These are phyloP conservation scores for Scaptomyza reducta DNA, from an alignment of 2,888 invertebrate genomes.

Conservation along the genomic window DNA sequence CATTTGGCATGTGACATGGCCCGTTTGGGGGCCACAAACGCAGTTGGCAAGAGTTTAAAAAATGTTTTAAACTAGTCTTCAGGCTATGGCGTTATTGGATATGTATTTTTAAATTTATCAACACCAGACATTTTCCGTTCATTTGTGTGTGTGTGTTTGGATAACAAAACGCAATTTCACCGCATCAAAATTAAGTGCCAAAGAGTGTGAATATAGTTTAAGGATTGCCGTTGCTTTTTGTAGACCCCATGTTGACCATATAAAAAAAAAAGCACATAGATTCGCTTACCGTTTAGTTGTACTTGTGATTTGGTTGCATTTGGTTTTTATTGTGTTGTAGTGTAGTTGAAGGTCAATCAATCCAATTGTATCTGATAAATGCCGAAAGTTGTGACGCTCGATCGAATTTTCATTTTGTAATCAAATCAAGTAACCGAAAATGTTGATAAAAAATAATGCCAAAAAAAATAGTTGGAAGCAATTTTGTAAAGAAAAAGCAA, in stretches of 20 bases:
- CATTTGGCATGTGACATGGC: background rate
- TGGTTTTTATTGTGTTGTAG: slow-evolving; percentile 33
- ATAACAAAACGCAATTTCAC: slow-evolving; percentile 49
- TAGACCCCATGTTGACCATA: slow-evolving; percentile 3
- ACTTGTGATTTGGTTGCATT: slow-evolving; percentile 28
- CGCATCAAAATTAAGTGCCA: slow-evolving; percentile 46
- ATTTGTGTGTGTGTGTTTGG: slow-evolving; percentile 16
- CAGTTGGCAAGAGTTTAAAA: slow-evolving; percentile 24
- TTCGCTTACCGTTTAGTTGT: slow-evolving; percentile 61
- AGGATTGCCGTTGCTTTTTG: slow-evolving; percentile 25
- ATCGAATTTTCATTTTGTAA: background rate
- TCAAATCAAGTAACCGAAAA: slow-evolving; percentile 14
- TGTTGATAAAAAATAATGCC: slow-evolving; percentile 22
- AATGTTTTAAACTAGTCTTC: slow-evolving; percentile 44
- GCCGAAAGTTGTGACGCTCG: slow-evolving; percentile 51
- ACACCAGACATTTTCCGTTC: slow-evolving; percentile 40
- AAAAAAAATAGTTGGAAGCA: slow-evolving; percentile 40
- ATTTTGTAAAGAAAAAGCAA: slow-evolving; percentile 74
- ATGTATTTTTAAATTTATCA: slow-evolving; percentile 57
- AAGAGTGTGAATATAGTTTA: slow-evolving; percentile 32
- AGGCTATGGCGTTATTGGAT: slow-evolving; percentile 65
- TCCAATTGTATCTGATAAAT: slow-evolving; percentile 54
- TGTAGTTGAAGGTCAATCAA: slow-evolving; percentile 51
- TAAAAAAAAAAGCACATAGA: slow-evolving; percentile 1
- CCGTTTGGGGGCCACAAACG: slow-evolving; percentile 23